These are phyloP conservation scores for Aphelinus atriplicis DNA, from an alignment of 1,140 invertebrate genomes.

Conservation along the genomic window DNA sequence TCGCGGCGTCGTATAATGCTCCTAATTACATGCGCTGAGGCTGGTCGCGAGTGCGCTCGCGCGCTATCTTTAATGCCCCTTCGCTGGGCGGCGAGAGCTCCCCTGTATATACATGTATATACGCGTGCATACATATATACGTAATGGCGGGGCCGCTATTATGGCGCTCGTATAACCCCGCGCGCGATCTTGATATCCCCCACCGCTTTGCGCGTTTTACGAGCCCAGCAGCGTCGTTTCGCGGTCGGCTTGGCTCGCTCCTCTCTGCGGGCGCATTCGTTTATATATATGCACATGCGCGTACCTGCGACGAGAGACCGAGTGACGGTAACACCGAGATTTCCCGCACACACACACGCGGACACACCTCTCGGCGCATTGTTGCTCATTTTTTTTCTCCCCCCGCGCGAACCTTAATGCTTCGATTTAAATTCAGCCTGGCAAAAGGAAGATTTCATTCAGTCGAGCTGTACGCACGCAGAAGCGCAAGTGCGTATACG, in stretches of 20 bases:
- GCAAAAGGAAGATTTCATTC: no score
- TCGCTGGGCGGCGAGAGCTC: conserved; percentile 39
- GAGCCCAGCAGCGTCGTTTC: no score
- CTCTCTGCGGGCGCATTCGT: neutral
- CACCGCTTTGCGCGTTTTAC: conserved; percentile 8
- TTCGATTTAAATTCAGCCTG: no score
- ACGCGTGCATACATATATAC: no score
- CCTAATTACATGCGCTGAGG: conserved; percentile 54
- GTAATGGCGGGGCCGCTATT: conserved; percentile 56
- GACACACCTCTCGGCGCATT: no score
- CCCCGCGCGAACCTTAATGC: no score
- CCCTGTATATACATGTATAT: no score
- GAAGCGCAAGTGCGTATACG: no score
- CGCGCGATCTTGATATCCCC: conserved; percentile 62
- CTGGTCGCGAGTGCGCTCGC: neutral
- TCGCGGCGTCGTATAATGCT: conserved; percentile 55
- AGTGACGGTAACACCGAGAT: neutral
- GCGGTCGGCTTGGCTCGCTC: neutral
- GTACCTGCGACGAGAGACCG: neutral
- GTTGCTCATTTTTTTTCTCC: no score
- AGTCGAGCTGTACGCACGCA: no score
- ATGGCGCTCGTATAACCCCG: conserved; percentile 59
- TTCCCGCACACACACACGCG: no score
- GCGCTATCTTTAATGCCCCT: conserved; percentile 61
- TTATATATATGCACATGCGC: neutral